Base-by-base conservation (phyloP, 2,113 vertebrate genomes). In the Ochotona princeps region DNA sequence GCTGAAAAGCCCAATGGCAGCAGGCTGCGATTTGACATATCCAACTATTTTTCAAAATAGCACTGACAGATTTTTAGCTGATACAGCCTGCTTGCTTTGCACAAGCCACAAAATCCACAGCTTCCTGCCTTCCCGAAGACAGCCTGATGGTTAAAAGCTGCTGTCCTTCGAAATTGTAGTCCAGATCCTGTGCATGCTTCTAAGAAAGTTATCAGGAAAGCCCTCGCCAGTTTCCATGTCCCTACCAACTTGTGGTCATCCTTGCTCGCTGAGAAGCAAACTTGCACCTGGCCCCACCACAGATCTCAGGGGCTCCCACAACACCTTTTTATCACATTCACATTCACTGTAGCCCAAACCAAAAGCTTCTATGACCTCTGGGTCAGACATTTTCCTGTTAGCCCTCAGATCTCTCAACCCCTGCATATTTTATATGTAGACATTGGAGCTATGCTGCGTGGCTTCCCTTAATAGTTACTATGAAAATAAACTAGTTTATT, bases 321-420 rank as follows among this genome's bases (percentile, higher is more conserved):
- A 12, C 12, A n/a, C 23, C 14, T 17, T 7, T 7, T 18, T n/a
- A n/a, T n/a, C n/a, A n/a, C n/a, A 5, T 57, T 7, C 7, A 35
- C 73, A 20, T 2, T 0, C 10, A 35, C 23, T 20, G 10, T 30
- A 1, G 0, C 35, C 21, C 17, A 8, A 7, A 25, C 30, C 67
- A 32, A 8, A 25, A 67, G 32, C 4, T 12, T n/a, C 13, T 49
- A 44, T 72, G 54, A 38, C 8, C 35, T 81, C 9, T 72, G 44
- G 35, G 9, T 47, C 10, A 32, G 47, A 81, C 21, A 9, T 49
- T 18, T 81, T 72, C 51, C 35, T 49, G 2, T 35, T 1, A 79
- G 17, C 18, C 4, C 32, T 17, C 4, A 49, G 78, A 67, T 69
- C 25, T 5, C n/a, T n/a, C 7, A 20, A 44, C 11, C 18, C 21